phyloP scores from a whole-genome alignment of 2,113 vertebrate genomes.

The Montifringilla adamsi region DNA sequence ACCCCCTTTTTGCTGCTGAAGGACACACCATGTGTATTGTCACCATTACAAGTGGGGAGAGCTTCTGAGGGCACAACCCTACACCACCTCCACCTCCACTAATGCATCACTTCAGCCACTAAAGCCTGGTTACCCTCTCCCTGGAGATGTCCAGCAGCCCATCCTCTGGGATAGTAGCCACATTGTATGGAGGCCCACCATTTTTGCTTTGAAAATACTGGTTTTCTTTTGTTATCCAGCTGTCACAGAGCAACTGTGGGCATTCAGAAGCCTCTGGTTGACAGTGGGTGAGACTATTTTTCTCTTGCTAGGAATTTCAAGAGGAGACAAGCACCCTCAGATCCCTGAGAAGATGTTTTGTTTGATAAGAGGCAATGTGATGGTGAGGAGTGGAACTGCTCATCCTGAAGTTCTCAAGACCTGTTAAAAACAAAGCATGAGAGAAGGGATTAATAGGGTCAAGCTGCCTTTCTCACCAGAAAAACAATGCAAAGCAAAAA shows the following conservation, averaged over 20 bases:
- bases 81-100: neutral
- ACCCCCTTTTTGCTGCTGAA: neutral
- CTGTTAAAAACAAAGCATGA: neutral
- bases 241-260: neutral
- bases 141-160: neutral
- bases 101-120: neutral
- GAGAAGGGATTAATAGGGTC: neutral
- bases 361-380: neutral
- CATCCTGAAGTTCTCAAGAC: neutral
- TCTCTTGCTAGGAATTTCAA: neutral
- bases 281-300: neutral
- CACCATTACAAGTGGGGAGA: neutral
- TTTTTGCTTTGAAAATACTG: neutral
- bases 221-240: neutral
- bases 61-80: neutral
- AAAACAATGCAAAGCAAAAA: neutral
- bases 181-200: too few relatives aligned
- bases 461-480: neutral
- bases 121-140: neutral
- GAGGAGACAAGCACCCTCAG: neutral
- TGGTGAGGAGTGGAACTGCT: neutral
- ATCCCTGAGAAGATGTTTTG: neutral
- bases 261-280: neutral
- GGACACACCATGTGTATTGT: neutral
- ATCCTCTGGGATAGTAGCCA: neutral